A percentile compares a stretch with the other conserved stretches of the same genome.
phyloP scores from a whole-genome alignment of 2,888 invertebrate genomes.

The Apamea anceps region DNA sequence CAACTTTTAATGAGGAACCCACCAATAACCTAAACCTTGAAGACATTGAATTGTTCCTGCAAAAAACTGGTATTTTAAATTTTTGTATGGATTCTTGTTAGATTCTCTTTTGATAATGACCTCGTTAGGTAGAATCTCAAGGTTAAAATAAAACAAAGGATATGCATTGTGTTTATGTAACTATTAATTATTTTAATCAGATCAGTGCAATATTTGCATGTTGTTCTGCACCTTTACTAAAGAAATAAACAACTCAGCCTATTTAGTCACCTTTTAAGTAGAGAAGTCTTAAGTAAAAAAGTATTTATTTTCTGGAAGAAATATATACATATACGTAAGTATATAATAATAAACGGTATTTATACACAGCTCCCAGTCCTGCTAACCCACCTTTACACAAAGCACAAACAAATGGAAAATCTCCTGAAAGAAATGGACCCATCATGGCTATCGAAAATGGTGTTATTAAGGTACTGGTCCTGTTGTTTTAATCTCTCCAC shows the following conservation, averaged over 20 bases:
- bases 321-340: too few species aligned
- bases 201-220: not conserved
- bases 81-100: slow-evolving; percentile 2
- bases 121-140: not conserved
- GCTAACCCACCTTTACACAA: slow-evolving; percentile 54
- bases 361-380: slow-evolving; percentile 67
- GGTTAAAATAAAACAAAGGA: not conserved
- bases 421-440: slow-evolving; percentile 78
- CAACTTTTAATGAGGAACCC: slow-evolving; percentile 79
- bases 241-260: not conserved
- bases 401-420: slow-evolving; percentile 57
- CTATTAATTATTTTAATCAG: not conserved
- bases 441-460: slow-evolving; percentile 88
- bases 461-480: slow-evolving; percentile 81
- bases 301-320: not conserved
- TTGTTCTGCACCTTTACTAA: not conserved
- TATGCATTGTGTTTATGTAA: not conserved
- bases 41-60: slow-evolving; percentile 86
- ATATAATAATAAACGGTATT: slow-evolving; percentile 9
- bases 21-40: slow-evolving; percentile 81
- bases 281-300: not conserved
- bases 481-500: not conserved
- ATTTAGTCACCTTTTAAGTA: not conserved
- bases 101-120: not conserved
- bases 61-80: slow-evolving; percentile 78